Conservation (phyloP, 2,113 vertebrate species). For the Entosphenus tridentatus region DNA sequence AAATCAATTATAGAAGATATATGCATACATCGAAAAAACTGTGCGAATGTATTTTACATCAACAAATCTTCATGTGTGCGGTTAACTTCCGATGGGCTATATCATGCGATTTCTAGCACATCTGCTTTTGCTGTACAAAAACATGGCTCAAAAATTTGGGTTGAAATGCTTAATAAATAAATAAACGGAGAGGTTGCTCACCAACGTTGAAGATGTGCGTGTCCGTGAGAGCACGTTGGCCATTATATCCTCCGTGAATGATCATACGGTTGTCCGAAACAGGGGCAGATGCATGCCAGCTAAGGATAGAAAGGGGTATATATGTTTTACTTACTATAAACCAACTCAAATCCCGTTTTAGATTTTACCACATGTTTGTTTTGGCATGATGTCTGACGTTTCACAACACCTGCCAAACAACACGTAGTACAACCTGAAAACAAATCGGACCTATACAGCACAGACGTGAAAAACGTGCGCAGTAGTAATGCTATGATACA, state of each 20-base stretch:
- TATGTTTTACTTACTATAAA: neutral
- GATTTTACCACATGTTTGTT: neutral
- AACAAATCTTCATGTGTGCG: neutral
- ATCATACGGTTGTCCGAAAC: conserved; percentile 38
- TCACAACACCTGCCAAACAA: no score
- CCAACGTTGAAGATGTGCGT: conserved; percentile 36
- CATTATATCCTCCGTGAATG: conserved; percentile 48
- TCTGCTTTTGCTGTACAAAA: neutral
- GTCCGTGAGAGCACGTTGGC: conserved; percentile 37
- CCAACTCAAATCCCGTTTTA: neutral
- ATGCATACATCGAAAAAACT: neutral
- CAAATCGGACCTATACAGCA: no score
- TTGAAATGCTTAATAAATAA: no score
- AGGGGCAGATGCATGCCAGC: conserved; percentile 48
- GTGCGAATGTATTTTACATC: neutral
- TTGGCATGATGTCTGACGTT: neutral
- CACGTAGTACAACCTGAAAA: no score
- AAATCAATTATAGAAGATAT: no score
- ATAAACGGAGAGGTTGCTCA: conserved; percentile 15
- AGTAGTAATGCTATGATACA: no score
- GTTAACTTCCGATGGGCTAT: neutral
- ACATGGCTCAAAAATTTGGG: neutral
- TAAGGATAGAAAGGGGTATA: conserved; percentile 13
- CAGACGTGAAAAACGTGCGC: no score
- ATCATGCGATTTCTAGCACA: neutral